A percentile compares a stretch with the other conserved stretches of the same genome.
Evolutionary conservation across 2,797 vertebrate genomes (phyloP).

Genomic region (Allobates femoralis): DNA sequence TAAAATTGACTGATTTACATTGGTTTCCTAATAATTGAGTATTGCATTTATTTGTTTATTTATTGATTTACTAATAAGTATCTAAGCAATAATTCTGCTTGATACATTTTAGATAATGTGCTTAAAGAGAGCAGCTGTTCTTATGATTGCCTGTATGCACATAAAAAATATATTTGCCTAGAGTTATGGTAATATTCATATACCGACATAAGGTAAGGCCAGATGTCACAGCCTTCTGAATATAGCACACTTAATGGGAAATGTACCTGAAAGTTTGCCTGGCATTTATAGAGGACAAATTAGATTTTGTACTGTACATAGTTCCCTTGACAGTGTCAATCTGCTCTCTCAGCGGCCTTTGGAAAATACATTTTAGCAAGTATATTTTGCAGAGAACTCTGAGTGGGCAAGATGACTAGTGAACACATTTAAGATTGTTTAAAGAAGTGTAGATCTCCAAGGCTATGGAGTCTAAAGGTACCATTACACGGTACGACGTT

Average conservation of each 20-base stretch:
- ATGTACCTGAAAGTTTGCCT: constrained; percentile 21
- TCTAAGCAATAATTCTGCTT: neutral
- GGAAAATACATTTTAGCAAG: neutral
- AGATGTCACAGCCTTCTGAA: constrained; percentile 44
- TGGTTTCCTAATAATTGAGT: too few relatives aligned
- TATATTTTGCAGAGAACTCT: neutral
- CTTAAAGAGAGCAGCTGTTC: constrained; percentile 36
- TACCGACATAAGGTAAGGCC: constrained; percentile 48
- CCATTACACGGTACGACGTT: too few relatives aligned
- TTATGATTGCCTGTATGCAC: constrained; percentile 6
- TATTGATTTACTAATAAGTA: neutral
- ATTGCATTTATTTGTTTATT: neutral
- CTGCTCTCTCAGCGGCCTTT: neutral
- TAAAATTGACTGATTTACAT: too few relatives aligned
- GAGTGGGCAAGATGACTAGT: neutral
- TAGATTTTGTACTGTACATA: neutral
- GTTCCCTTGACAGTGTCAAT: neutral
- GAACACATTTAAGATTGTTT: neutral
- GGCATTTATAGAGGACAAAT: neutral
- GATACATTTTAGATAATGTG: neutral
- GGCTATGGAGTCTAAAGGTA: too few relatives aligned
- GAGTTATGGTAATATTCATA: constrained; percentile 38
- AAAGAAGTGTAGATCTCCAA: too few relatives aligned
- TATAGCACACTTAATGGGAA: constrained; percentile 25
- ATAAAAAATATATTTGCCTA: constrained; percentile 23